Percentiles rank a stretch among this genome's conserved stretches.
These are phyloP conservation scores for Vulpes vulpes DNA, from an alignment of 2,113 vertebrate genomes.

Conservation along the genomic window DNA sequence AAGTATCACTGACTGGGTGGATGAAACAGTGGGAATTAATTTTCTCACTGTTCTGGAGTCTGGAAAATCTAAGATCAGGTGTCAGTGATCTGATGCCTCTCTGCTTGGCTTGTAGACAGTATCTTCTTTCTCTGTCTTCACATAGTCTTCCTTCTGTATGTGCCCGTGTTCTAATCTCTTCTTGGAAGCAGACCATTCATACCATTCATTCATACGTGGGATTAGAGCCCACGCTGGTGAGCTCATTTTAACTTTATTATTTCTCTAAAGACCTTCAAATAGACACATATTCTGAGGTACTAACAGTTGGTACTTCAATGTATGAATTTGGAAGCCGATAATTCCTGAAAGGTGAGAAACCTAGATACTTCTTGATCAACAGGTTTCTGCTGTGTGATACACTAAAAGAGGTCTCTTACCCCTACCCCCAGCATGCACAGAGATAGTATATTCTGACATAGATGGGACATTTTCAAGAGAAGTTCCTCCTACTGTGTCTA, in stretches of 20 bases:
- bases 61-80: neutral
- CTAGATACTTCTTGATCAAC: neutral
- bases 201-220: neutral
- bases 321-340: neutral
- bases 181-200: neutral
- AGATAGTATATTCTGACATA: neutral
- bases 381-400: neutral
- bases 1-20: neutral
- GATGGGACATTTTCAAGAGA: neutral
- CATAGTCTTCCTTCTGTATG: neutral
- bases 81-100: neutral
- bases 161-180: neutral
- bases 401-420: neutral
- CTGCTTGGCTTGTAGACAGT: neutral
- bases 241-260: neutral
- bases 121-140: neutral
- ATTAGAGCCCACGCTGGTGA: neutral
- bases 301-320: neutral
- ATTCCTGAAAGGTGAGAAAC: neutral
- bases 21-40: neutral
- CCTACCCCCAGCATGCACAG: accelerated
- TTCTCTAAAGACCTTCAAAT: neutral
- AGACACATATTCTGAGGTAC: neutral
- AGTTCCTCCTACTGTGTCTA: neutral
- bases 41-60: neutral